These are phyloP conservation scores for Halcyon senegalensis DNA, from an alignment of 2,113 vertebrate species.

Conservation along the genomic window DNA sequence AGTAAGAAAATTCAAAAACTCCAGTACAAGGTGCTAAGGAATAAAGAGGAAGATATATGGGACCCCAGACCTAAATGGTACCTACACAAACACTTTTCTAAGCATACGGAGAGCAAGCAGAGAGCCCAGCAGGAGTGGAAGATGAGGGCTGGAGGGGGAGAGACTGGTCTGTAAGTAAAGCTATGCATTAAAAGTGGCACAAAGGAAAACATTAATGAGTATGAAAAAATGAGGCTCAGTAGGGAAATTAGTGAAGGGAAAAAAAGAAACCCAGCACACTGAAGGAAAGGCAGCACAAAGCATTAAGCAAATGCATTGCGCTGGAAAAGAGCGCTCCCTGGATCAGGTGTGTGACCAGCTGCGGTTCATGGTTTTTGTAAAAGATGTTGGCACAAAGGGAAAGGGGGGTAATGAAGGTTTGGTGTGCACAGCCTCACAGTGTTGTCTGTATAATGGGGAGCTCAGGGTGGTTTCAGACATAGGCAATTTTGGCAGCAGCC, in stretches of 20 bases:
- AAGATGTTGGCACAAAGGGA: neutral
- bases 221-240: neutral
- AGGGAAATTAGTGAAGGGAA: constrained; percentile 4
- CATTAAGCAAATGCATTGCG: neutral
- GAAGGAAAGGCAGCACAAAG: neutral
- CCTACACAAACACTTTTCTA: accelerated
- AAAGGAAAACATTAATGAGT: constrained; percentile 8
- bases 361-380: neutral
- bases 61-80: neutral
- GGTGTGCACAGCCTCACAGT: accelerated
- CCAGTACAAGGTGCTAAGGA: neutral
- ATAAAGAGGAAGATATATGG: neutral
- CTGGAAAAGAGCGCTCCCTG: neutral
- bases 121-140: neutral
- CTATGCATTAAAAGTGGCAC: neutral
- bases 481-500: neutral
- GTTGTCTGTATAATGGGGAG: accelerated
- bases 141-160: neutral
- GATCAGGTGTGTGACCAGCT: neutral
- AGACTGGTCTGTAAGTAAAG: constrained; percentile 25
- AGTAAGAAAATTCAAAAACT: neutral
- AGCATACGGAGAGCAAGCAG: accelerated
- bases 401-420: neutral
- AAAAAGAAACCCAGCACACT: neutral
- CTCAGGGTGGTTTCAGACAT: accelerated